These are phyloP conservation scores for Ochlodes sylvanus DNA, from an alignment of 2,888 invertebrate species.

Conservation along the genomic window DNA sequence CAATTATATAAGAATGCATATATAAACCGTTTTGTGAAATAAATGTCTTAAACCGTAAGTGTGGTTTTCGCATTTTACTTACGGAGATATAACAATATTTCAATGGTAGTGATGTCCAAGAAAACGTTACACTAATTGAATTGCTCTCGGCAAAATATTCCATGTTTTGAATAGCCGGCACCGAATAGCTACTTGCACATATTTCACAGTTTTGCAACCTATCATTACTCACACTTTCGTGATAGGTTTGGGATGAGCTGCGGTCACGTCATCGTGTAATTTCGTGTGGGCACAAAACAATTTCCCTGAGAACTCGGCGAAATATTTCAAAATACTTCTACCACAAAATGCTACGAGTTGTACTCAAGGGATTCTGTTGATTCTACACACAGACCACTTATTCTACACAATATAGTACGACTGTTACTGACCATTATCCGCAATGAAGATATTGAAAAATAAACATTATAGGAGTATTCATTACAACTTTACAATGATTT, in stretches of 20 bases:
- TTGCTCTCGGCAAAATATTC: no score
- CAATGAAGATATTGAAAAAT: no score
- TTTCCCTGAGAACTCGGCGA: conserved; percentile 45
- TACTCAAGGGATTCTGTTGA: conserved; percentile 21
- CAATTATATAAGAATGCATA: no score
- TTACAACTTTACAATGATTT: no score
- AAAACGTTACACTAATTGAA: background rate
- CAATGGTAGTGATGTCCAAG: background rate
- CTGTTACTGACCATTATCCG: no score
- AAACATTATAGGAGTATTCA: no score
- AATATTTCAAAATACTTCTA: conserved; percentile 46
- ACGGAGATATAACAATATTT: background rate
- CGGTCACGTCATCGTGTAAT: conserved; percentile 48
- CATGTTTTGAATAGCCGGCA: background rate
- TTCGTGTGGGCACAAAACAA: conserved; percentile 40
- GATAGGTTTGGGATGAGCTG: conserved; percentile 58
- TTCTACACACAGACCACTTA: no score
- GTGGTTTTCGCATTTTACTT: no score
- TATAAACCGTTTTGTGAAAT: no score
- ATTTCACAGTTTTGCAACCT: conserved; percentile 48
- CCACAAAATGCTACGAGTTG: conserved; percentile 29
- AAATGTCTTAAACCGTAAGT: no score
- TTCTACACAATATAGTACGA: no score
- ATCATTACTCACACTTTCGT: conserved; percentile 52
- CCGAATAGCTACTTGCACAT: conserved; percentile 47